Evolutionary conservation across 2,113 vertebrate species (phyloP).

Genomic region (Turnix velox): DNA sequence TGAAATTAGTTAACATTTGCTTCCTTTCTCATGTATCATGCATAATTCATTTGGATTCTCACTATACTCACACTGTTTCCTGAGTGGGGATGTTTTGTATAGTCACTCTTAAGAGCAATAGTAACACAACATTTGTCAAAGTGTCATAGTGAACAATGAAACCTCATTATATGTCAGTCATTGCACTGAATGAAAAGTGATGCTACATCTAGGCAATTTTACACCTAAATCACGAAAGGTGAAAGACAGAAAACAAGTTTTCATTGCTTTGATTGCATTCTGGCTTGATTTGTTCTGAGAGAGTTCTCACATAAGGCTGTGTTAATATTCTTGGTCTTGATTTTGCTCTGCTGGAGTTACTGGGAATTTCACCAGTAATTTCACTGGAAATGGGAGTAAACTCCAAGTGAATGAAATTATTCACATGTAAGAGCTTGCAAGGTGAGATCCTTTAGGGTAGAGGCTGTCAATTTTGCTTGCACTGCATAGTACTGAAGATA

Average conservation of each 20-base stretch:
- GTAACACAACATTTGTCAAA: constrained; percentile 48
- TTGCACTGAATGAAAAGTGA: constrained; percentile 17
- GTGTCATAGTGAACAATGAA: constrained; percentile 29
- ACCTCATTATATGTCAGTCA: constrained; percentile 26
- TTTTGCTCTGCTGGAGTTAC: neutral
- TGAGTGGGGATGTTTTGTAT: neutral
- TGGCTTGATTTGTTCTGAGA: neutral
- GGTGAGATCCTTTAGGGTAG: neutral
- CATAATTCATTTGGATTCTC: constrained; percentile 69
- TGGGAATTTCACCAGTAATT: neutral
- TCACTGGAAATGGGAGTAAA: neutral
- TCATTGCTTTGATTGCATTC: neutral
- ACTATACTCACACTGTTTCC: neutral
- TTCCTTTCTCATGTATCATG: constrained; percentile 63
- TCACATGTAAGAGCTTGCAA: neutral
- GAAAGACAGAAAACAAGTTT: neutral
- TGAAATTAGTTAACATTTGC: constrained; percentile 72
- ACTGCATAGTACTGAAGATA: neutral
- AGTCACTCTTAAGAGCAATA: neutral
- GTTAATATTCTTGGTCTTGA: neutral
- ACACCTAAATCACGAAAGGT: neutral
- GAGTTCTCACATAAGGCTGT: neutral
- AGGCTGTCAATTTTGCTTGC: neutral
- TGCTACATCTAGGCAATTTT: neutral
- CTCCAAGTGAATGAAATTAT: neutral